These are phyloP conservation scores for Apamea sordens DNA, from an alignment of 2,888 invertebrate genomes.

Conservation along the genomic window DNA sequence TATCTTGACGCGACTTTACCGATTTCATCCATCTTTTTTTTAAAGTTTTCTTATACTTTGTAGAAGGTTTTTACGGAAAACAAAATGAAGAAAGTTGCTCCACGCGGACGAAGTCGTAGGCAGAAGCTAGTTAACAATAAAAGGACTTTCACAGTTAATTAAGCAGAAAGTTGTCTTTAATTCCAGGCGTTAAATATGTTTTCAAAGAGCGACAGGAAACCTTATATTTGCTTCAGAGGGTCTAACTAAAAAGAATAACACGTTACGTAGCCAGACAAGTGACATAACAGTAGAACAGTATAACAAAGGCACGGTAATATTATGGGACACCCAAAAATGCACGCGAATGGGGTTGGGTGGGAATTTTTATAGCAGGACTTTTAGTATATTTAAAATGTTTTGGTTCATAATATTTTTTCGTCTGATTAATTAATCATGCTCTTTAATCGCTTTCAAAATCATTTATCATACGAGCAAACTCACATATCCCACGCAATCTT, in stretches of 20 bases:
- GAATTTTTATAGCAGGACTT: neutral
- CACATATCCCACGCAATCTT: slow-evolving; percentile 11
- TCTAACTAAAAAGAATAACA: neutral
- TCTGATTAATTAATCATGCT: neutral
- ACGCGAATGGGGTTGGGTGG: neutral
- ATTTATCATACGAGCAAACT: slow-evolving; percentile 5
- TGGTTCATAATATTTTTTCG: neutral
- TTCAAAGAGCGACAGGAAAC: neutral
- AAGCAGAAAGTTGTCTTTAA: neutral
- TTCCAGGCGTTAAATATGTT: neutral
- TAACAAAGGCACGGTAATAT: too few species aligned
- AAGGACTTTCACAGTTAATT: neutral
- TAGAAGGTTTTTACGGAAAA: too few species aligned
- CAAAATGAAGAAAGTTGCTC: too few species aligned
- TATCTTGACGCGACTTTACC: too few species aligned
- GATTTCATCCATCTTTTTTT: too few species aligned
- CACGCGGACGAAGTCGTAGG: too few species aligned
- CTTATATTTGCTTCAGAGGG: neutral
- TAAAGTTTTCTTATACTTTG: too few species aligned
- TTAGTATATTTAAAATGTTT: neutral
- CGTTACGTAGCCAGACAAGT: neutral
- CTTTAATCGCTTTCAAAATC: slow-evolving; percentile 27
- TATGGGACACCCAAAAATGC: neutral
- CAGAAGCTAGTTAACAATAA: too few species aligned
- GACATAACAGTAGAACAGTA: neutral